A percentile compares a stretch with the other conserved stretches of the same genome.
These are phyloP conservation scores for Streblospio benedicti DNA, from an alignment of 1,140 invertebrate genomes.

Conservation along the genomic window DNA sequence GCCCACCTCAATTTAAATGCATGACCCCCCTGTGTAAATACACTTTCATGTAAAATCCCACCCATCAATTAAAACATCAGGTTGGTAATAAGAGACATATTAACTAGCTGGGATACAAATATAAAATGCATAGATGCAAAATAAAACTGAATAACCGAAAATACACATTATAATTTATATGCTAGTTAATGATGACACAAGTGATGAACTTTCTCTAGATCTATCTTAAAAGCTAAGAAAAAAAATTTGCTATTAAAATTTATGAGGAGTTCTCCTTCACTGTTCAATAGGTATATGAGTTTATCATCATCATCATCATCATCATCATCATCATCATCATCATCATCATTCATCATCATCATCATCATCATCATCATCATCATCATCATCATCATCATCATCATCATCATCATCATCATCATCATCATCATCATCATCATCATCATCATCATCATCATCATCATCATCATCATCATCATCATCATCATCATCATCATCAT, in stretches of 20 bases:
- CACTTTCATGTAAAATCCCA: too few species aligned
- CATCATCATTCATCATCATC: slow-evolving; percentile 2
- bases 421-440: slow-evolving; percentile 1
- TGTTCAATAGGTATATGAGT: too few species aligned
- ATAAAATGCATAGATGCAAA: too few species aligned
- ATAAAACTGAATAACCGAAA: too few species aligned
- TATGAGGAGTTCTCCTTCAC: too few species aligned
- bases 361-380: slow-evolving; percentile 1
- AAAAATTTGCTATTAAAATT: background rate
- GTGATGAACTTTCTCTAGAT: too few species aligned
- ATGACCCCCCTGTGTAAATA: too few species aligned
- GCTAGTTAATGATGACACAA: too few species aligned
- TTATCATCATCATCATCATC: background rate
- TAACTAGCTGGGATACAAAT: background rate
- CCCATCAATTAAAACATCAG: too few species aligned
- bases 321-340: slow-evolving; percentile 8
- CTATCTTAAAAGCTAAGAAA: background rate
- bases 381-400: background rate
- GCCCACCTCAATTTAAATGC: too few species aligned
- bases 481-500: slow-evolving; percentile 1
- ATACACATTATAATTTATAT: too few species aligned
- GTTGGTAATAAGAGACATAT: too few species aligned
- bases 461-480: background rate
- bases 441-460: background rate
- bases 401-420: background rate